Evolutionary conservation across 2,113 vertebrate genomes (phyloP).

Genomic region (Tragelaphus buxtoni): DNA sequence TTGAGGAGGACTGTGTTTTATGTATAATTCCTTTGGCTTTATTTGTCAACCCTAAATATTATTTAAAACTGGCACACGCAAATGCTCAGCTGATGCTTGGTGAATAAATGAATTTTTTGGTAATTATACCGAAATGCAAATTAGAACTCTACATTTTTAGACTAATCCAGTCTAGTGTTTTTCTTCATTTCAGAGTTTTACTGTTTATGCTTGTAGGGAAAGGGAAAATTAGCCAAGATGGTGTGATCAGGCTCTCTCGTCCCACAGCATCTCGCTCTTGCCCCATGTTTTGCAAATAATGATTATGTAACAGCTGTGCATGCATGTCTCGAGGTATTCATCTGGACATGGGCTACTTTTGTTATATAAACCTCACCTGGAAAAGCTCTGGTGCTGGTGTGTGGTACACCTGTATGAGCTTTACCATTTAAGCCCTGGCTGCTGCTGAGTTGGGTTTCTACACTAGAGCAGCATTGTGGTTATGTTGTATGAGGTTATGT

Average conservation of each 20-base stretch:
- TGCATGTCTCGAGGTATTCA: not conserved
- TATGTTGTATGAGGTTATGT: not conserved
- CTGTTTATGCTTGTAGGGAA: not conserved
- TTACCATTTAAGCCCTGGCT: not conserved
- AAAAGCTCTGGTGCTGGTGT: not conserved
- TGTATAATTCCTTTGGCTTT: not conserved
- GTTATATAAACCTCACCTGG: not conserved
- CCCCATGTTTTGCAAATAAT: not conserved
- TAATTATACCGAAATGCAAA: not conserved
- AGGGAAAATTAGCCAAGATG: not conserved
- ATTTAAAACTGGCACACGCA: not conserved
- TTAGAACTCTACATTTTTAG: not conserved
- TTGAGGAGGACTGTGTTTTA: not conserved
- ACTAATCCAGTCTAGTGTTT: slow-evolving; percentile 13
- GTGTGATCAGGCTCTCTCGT: not conserved
- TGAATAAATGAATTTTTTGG: not conserved
- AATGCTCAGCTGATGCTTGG: not conserved
- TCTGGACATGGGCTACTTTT: not conserved
- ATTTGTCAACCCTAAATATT: not conserved
- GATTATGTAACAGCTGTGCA: not conserved
- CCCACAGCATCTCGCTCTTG: fast-evolving
- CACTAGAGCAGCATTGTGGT: not conserved
- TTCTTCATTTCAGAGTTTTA: slow-evolving; percentile 12
- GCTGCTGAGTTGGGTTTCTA: not conserved
- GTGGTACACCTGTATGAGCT: not conserved